phyloP scores from a whole-genome alignment of 2,113 vertebrate species.

The Tupaia chinensis region DNA sequence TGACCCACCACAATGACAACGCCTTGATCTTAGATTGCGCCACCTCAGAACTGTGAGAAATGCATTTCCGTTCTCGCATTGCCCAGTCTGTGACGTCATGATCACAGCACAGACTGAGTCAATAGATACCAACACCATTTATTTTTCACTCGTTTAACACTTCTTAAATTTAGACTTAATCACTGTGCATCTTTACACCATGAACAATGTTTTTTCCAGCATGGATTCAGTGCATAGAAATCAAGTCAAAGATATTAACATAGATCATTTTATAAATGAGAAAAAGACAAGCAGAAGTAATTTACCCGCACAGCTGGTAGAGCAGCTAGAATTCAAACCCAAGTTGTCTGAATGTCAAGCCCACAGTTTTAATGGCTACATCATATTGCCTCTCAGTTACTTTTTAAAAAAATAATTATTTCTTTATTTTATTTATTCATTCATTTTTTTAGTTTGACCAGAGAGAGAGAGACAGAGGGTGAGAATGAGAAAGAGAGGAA shows the following conservation, averaged over 20 bases:
- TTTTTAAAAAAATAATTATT: too few relatives aligned
- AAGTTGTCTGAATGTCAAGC: not conserved
- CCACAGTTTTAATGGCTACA: not conserved
- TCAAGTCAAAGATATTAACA: too few relatives aligned
- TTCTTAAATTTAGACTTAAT: too few relatives aligned
- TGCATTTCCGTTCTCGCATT: not conserved
- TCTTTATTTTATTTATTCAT: too few relatives aligned
- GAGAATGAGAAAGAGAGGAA: too few relatives aligned
- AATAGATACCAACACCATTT: not conserved
- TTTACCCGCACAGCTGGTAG: not conserved
- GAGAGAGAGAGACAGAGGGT: too few relatives aligned
- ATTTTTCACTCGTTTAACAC: too few relatives aligned
- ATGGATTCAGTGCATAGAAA: too few relatives aligned
- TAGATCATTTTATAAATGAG: not conserved
- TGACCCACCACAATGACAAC: not conserved
- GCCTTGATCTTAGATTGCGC: not conserved
- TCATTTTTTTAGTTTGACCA: too few relatives aligned
- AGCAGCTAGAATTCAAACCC: constrained; percentile 3
- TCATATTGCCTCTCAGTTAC: not conserved
- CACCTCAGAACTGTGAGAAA: not conserved
- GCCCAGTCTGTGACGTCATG: not conserved
- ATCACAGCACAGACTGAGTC: not conserved
- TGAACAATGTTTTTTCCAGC: too few relatives aligned
- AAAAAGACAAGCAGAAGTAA: not conserved
- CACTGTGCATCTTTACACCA: too few relatives aligned